Percentiles rank a stretch among this genome's conserved stretches.
phyloP scores from a whole-genome alignment of 2,888 invertebrate species.

The Eilema caniola region DNA sequence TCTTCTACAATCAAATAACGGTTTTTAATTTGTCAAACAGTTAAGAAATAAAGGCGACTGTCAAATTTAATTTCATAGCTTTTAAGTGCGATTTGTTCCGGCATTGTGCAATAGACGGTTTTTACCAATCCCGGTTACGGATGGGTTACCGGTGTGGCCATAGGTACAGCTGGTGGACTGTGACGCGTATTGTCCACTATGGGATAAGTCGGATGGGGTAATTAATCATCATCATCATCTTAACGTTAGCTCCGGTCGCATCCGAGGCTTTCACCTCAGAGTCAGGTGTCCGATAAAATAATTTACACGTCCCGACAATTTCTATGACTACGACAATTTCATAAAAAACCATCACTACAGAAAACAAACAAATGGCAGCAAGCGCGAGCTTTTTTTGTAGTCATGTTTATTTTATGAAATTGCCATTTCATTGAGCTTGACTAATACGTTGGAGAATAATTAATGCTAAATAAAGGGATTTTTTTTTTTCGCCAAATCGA shows the following conservation, averaged over 20 bases:
- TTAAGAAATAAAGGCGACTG: slow-evolving; percentile 41
- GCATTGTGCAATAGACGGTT: slow-evolving; percentile 46
- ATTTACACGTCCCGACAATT: no score
- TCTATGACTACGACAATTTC: no score
- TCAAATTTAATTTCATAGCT: slow-evolving; percentile 56
- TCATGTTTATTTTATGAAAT: no score
- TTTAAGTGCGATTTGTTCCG: slow-evolving; percentile 47
- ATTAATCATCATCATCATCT: not conserved
- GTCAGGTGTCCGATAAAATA: no score
- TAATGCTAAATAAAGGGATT: no score
- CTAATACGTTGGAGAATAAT: no score
- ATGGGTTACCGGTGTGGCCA: slow-evolving; percentile 22
- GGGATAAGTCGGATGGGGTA: not conserved
- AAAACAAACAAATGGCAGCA: no score
- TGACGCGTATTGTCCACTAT: slow-evolving; percentile 15
- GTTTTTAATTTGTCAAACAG: slow-evolving; percentile 44
- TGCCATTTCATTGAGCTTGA: no score
- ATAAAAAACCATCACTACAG: no score
- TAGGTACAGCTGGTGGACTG: slow-evolving; percentile 35
- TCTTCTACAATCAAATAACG: slow-evolving; percentile 33
- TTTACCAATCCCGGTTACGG: slow-evolving; percentile 43
- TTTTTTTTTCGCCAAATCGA: no score
- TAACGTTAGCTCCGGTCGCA: not conserved
- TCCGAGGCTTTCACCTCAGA: not conserved
- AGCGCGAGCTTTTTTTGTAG: no score